Evolutionary conservation across 2,888 invertebrate genomes (phyloP), one percentile per base, ranked within the genome.

Genomic region (Oligia latruncula): DNA sequence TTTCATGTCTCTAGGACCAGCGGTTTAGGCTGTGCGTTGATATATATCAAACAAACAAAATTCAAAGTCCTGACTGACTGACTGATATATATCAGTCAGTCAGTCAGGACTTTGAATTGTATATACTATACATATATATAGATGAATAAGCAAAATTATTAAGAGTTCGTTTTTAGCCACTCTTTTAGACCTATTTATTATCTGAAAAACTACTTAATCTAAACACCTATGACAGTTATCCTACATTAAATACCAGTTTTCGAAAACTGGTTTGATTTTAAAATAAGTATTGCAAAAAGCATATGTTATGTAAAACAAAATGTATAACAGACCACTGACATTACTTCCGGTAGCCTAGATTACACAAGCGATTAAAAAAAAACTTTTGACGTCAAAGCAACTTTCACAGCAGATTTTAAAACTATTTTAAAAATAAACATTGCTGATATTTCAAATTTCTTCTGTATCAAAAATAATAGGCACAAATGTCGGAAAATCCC

Each of bases 311-410:
- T 66, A 70, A 82, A 79, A 70, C 58, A 23, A 73, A 79, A 83
- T 71, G 29, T 71, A 9, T 40, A 71, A 82, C 74, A 71, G 80
- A 71, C 15, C 11, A 78, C 64, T 68, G 52, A 74, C 71, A 70
- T 84, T 71, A 78, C 74, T 77, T 89, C 89, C 89, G 80, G 80
- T 87, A 86, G 78, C 87, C 86, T 77, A 87, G 82, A 76, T 80
- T 77, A 52, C 46, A n/a, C 20, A 52, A 60, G 11, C 29, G 74
- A 77, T 71, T 29, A 67, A 70, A 70, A 70, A 70, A 70, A 71
- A 70, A 40, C 65, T 76, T 70, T 70, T 72, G 65, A 79, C 20
- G 52, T 83, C 78, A 70, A 70, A 71, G n/a, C 72, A 58, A 52
- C 62, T 85, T 85, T 35, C 84, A 76, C 72, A 80, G 78, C 15